Evolutionary conservation across 1,140 invertebrate genomes (phyloP), one percentile per base, ranked within the genome.

Genomic region (Piezodorus guildinii): DNA sequence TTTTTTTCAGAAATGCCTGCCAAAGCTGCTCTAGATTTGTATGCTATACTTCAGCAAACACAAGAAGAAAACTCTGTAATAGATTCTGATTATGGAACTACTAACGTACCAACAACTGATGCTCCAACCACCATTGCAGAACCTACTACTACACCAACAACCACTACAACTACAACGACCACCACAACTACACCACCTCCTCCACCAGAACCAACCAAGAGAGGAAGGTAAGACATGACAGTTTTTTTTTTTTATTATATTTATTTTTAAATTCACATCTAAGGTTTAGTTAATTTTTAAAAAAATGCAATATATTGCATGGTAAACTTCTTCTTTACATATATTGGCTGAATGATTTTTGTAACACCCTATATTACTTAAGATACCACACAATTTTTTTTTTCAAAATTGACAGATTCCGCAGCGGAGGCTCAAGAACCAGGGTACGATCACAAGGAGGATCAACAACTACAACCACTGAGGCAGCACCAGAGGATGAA

Each of bases 1-100:
- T 23, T 54, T 27, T 27, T 56, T 25, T 25, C 52, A 70, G 67
- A 64, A 0, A 88, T 88, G 85, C 69, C 71, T 3, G 85, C 89
- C 69, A 89, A 90, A 74, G 86, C 86, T 0, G 87, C 87, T 15
- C 75, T 89, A 16, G 87, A 90, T 70, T 73, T 90, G 17, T 90
- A 90, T 67, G 87, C 87, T 0, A 85, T 87, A 68, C 75, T 87
- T 15, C 77, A 77, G 46, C 80, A 81, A 69, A 85, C 85, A n/a
- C 84, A 85, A 49, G 86, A 82, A 68, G 87, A 87, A 69, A 74
- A 87, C 25, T 82, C 85, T 44, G 83, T 82, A 65, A 82, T 84
- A 69, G 75, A 76, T 17, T 65, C 70, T 6, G 73, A 69, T 4
- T 69, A 70, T 39, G 71, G 70, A 1, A 70, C 68, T 0, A 74